phyloP scores from a whole-genome alignment of 2,888 invertebrate genomes.

The Adineta ricciae region DNA sequence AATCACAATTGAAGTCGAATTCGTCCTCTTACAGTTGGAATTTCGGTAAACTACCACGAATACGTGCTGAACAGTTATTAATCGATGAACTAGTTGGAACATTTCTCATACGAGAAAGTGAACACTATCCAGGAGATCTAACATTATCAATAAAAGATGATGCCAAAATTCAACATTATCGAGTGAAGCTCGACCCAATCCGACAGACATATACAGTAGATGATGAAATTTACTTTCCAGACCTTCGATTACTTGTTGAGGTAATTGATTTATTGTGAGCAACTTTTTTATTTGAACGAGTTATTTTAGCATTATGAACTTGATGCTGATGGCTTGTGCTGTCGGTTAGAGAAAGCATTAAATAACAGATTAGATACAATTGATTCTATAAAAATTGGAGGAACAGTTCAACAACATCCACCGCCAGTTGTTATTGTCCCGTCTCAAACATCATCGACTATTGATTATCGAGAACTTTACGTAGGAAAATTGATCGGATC shows the following conservation, averaged over 20 bases:
- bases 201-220: slow-evolving; percentile 28
- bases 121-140: slow-evolving; percentile 34
- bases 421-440: neutral
- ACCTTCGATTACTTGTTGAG: slow-evolving; percentile 26
- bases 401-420: neutral
- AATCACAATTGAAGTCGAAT: neutral
- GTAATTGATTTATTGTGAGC: too few species aligned
- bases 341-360: neutral
- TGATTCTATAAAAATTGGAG: neutral
- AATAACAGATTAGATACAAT: neutral
- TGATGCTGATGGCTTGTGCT: slow-evolving; percentile 19
- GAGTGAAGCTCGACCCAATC: neutral
- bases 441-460: neutral
- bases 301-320: slow-evolving; percentile 19
- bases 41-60: slow-evolving; percentile 25
- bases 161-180: slow-evolving; percentile 31
- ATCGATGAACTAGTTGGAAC: slow-evolving; percentile 24
- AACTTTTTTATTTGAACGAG: too few species aligned
- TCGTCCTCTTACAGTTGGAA: slow-evolving; percentile 21
- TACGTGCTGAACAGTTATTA: slow-evolving; percentile 30
- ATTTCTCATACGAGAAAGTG: slow-evolving; percentile 30
- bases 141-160: slow-evolving; percentile 33
- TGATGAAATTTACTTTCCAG: slow-evolving; percentile 25
- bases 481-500: neutral
- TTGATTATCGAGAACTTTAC: neutral